Evolutionary conservation across 2,797 vertebrate genomes (phyloP).

Genomic region (Sebastes steindachneri): DNA sequence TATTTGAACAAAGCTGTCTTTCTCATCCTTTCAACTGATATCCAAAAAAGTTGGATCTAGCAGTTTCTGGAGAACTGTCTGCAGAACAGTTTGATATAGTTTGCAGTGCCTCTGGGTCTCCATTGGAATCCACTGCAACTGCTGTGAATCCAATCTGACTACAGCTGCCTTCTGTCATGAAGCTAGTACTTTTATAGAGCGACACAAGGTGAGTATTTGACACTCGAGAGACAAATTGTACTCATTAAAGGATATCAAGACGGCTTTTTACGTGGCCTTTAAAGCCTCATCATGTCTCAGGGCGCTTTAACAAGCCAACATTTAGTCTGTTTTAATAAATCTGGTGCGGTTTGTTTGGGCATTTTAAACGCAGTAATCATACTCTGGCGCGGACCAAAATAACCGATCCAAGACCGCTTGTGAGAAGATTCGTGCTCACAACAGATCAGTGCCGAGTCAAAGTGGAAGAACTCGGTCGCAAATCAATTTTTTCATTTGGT

Average conservation of each 20-base stretch:
- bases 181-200: not conserved
- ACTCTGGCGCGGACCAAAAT: no score
- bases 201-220: not conserved
- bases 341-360: not conserved
- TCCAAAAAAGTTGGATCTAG: not conserved
- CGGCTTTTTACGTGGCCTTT: not conserved
- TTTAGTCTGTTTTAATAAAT: not conserved
- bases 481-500: not conserved
- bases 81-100: not conserved
- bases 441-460: no score
- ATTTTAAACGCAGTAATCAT: no score
- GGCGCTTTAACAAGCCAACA: not conserved
- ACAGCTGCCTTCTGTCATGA: not conserved
- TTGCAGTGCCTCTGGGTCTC: conserved; percentile 1
- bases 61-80: not conserved
- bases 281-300: not conserved
- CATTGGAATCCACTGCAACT: not conserved
- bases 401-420: no score
- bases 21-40: not conserved
- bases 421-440: no score
- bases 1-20: not conserved
- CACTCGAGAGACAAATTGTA: no score
- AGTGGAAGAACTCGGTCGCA: no score
- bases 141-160: conserved; percentile 25
- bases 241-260: not conserved